Percentiles rank a stretch among this genome's conserved stretches.
Evolutionary conservation across 2,797 vertebrate genomes (phyloP).

Genomic region (Betta splendens): DNA sequence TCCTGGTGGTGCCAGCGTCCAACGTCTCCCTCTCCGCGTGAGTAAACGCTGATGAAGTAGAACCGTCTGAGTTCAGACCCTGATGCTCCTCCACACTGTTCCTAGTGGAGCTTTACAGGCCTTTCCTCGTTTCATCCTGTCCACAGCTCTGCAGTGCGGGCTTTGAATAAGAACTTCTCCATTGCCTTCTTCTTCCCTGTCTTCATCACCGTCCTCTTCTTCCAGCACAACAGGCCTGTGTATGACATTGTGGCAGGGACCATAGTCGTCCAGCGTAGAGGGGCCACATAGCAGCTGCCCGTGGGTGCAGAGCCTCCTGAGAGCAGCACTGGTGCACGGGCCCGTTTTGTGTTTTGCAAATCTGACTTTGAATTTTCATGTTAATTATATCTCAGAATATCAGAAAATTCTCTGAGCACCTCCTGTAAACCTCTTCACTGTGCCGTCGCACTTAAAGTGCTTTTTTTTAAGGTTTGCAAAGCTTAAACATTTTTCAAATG

Average conservation of each 20-base stretch:
- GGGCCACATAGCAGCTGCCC: slow-evolving; percentile 83
- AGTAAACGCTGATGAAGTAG: slow-evolving; percentile 74
- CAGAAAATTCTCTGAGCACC: too few species aligned
- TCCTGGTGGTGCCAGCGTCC: slow-evolving; percentile 92
- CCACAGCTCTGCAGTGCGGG: slow-evolving; percentile 90
- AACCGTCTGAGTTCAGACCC: too few species aligned
- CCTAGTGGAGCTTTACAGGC: too few species aligned
- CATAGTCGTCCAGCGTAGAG: slow-evolving; percentile 92
- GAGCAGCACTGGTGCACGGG: background rate
- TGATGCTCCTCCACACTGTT: too few species aligned
- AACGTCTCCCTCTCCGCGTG: slow-evolving; percentile 96
- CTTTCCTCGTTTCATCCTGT: background rate
- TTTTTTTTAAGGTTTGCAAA: too few species aligned
- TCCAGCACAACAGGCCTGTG: slow-evolving; percentile 97
- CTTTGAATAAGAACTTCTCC: slow-evolving; percentile 98
- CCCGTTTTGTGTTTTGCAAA: too few species aligned
- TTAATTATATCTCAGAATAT: too few species aligned
- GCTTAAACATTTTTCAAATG: too few species aligned
- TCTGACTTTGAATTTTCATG: too few species aligned
- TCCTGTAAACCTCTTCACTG: too few species aligned
- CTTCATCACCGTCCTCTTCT: slow-evolving; percentile 95
- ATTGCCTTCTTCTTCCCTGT: slow-evolving; percentile 97
- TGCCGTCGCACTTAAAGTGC: too few species aligned
- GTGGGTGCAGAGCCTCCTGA: background rate
- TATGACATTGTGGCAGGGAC: slow-evolving; percentile 98